phyloP scores from a whole-genome alignment of 2,113 vertebrate genomes.

The Oryzias woworae region DNA sequence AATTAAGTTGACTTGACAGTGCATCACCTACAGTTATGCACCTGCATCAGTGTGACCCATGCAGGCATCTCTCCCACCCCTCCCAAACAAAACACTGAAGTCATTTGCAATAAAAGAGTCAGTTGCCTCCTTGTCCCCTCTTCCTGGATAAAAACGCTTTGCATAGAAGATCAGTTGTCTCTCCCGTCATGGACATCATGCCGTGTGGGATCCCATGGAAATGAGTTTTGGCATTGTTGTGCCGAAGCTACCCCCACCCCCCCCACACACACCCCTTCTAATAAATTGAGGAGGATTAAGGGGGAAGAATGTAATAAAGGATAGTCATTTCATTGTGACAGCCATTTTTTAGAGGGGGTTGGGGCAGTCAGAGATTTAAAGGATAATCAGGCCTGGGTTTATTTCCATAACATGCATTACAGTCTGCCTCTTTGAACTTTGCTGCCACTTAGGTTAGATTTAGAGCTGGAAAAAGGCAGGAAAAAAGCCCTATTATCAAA shows the following conservation, averaged over 20 bases:
- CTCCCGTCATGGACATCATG: conserved; percentile 92
- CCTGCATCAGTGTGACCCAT: conserved; percentile 82
- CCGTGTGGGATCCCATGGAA: conserved; percentile 92
- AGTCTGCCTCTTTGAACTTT: conserved; percentile 87
- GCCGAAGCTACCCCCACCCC: conserved; percentile 57
- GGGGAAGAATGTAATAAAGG: conserved; percentile 87
- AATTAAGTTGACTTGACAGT: no score
- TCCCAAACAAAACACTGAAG: conserved; percentile 68
- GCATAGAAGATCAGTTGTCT: conserved; percentile 95
- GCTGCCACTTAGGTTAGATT: conserved; percentile 79
- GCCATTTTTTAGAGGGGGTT: conserved; percentile 85
- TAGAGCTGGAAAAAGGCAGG: conserved; percentile 26
- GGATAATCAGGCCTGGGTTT: conserved; percentile 89
- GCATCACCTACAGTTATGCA: conserved; percentile 83
- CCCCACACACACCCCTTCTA: conserved; percentile 73
- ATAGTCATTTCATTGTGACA: conserved; percentile 88
- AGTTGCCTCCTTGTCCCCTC: conserved; percentile 47
- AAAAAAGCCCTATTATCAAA: conserved; percentile 57
- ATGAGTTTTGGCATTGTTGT: conserved; percentile 93
- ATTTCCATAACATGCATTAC: conserved; percentile 88
- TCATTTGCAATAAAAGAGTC: conserved; percentile 75
- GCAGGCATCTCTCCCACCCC: conserved; percentile 56
- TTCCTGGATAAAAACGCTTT: conserved; percentile 77
- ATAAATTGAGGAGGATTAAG: conserved; percentile 94
- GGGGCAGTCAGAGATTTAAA: conserved; percentile 83